Base-by-base conservation (phyloP, 23 tunicate genomes). In the Halocynthia aurantium region DNA sequence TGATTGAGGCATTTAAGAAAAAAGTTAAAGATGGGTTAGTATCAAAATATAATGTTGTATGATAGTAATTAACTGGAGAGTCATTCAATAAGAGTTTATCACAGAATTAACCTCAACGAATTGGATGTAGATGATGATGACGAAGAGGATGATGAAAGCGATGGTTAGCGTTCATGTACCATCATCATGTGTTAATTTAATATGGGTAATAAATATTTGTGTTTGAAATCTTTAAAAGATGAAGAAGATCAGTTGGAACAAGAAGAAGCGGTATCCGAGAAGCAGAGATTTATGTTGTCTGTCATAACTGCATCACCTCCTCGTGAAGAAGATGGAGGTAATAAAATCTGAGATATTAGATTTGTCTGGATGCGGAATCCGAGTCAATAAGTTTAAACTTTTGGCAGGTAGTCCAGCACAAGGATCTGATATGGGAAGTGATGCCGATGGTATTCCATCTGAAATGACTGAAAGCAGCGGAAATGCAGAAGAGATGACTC, bases 221-320 rank as follows among this genome's bases (percentile, higher is more conserved):
- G 4, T 58, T 13, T 20, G 10, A 65, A 65, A 20, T 20, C 6
- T 65, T 65, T 15, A 10, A 19, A 77, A 81, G 78, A 65, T 61
- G 71, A 60, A 64, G 79, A 76, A 53, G 85, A 81, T n/a, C 57
- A 52, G 7, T 15, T 64, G 56, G 92, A 73, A 51, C 71, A 72
- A n/a, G 96, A 89, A 31, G 96, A 89, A 63, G 88, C 82, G 44
- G 88, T 70, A 10, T 72, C 87, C n/a, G 96, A 84, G 50, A 84
- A 84, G 52, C 87, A 84, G 31, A 63, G 85, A 61, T 89, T 89
- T 22, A 89, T 89, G 96, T 58, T 89, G 72, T 89, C 96, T 9
- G 88, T 89, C 54, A 89, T 89, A 19, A 87, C 96, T 22, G 96
- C 96, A 8, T 89, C 96, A 19, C 96, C 96, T 58, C 96, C 88